Percentiles rank a stretch among this genome's conserved stretches.
Evolutionary conservation across 2,888 invertebrate genomes (phyloP).

Genomic region (Ormia ochracea): DNA sequence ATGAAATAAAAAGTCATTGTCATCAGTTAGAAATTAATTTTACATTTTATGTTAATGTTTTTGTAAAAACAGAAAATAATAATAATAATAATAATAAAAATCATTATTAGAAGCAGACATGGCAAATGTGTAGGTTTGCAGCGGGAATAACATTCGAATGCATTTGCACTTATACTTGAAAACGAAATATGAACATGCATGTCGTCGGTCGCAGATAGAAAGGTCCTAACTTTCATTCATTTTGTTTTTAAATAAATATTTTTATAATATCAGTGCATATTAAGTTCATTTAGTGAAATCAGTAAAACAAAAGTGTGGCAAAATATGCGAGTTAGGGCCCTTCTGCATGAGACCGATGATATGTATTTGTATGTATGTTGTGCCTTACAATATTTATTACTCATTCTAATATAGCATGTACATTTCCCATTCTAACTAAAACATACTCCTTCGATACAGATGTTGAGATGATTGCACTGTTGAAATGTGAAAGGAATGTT

Average conservation of each 20-base stretch:
- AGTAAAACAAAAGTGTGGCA: no score
- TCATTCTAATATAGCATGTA: constrained; percentile 35
- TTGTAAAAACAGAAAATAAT: constrained; percentile 4
- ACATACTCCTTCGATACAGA: neutral
- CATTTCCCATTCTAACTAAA: neutral
- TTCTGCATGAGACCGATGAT: no score
- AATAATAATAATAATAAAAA: no score
- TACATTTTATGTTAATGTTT: constrained; percentile 11
- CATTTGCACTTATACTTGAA: neutral
- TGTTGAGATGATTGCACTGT: neutral
- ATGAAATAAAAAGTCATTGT: constrained; percentile 39
- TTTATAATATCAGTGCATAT: no score
- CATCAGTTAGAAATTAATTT: constrained; percentile 5
- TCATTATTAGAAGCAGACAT: constrained; percentile 44
- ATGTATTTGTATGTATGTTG: no score
- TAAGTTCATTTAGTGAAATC: no score
- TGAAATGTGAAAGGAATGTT: no score
- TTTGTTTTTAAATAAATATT: no score
- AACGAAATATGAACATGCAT: neutral
- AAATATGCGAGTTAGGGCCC: no score
- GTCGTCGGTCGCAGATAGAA: no score
- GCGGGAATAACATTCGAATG: constrained; percentile 2
- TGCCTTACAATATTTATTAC: constrained; percentile 33
- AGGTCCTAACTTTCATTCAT: no score
- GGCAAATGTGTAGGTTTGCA: constrained; percentile 24